Evolutionary conservation across 2,888 invertebrate genomes (phyloP).

Genomic region (Euproctis similis): DNA sequence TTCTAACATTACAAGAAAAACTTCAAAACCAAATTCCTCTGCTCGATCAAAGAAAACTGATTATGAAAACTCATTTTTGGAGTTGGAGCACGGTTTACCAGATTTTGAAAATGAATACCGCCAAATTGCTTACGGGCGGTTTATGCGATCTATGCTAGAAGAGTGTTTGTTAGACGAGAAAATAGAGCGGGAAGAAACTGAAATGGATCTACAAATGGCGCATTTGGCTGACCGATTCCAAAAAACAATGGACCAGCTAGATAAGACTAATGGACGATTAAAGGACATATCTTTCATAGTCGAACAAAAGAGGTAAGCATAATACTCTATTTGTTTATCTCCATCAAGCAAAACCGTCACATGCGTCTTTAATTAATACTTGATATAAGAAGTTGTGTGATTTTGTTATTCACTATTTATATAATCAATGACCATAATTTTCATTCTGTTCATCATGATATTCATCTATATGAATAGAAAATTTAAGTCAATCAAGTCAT

Average conservation of each 20-base stretch:
- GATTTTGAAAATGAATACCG: slow-evolving; percentile 44
- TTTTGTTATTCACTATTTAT: too few species aligned
- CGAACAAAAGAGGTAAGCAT: slow-evolving; percentile 62
- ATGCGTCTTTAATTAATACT: too few species aligned
- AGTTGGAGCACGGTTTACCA: slow-evolving; percentile 31
- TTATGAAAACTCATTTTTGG: slow-evolving; percentile 34
- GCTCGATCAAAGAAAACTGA: slow-evolving; percentile 33
- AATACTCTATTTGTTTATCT: too few species aligned
- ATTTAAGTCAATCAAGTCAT: too few species aligned
- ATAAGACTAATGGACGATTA: slow-evolving; percentile 58
- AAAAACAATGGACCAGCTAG: slow-evolving; percentile 55
- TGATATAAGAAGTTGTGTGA: too few species aligned
- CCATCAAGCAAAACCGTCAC: too few species aligned
- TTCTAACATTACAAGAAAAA: slow-evolving; percentile 23
- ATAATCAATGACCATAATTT: too few species aligned
- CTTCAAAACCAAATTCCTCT: slow-evolving; percentile 23
- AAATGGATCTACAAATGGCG: slow-evolving; percentile 61
- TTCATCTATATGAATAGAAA: too few species aligned
- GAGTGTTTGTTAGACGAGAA: slow-evolving; percentile 59
- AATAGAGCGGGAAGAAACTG: slow-evolving; percentile 50
- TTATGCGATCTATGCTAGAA: slow-evolving; percentile 48
- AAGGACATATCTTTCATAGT: slow-evolving; percentile 64
- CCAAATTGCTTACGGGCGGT: slow-evolving; percentile 52
- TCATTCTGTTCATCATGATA: too few species aligned
- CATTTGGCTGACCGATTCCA: slow-evolving; percentile 60